phyloP scores from a whole-genome alignment of 2,888 invertebrate species.

The Spilarctia lutea region DNA sequence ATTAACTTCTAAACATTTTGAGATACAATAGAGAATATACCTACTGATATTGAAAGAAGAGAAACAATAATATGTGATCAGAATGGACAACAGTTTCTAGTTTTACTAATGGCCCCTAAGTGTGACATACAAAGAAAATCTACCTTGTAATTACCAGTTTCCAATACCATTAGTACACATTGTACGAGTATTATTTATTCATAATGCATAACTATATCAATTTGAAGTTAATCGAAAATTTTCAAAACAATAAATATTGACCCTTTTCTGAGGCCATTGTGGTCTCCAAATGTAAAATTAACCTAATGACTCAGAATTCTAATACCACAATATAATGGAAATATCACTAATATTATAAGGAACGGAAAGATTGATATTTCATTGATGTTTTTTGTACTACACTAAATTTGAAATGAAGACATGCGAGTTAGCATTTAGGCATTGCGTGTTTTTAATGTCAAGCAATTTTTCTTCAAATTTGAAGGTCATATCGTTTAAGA shows the following conservation, averaged over 20 bases:
- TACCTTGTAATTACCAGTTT: not conserved
- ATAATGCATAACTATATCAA: not conserved
- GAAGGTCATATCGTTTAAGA: conserved; percentile 1
- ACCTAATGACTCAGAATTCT: not conserved
- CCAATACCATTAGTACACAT: not conserved
- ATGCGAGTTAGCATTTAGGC: not conserved
- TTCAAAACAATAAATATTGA: not conserved
- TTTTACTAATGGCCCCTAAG: too few relatives aligned
- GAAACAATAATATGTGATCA: too few relatives aligned
- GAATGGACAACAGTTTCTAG: too few relatives aligned
- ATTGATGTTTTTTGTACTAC: not conserved
- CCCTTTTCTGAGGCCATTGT: not conserved
- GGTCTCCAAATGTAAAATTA: not conserved
- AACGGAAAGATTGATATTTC: not conserved
- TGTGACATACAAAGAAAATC: not conserved
- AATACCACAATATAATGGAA: not conserved
- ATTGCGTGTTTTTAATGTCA: not conserved
- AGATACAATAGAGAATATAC: too few relatives aligned
- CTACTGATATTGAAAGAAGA: too few relatives aligned
- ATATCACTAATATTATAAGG: not conserved
- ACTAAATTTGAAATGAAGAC: not conserved
- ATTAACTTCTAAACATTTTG: too few relatives aligned
- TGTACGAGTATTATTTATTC: conserved; percentile 7
- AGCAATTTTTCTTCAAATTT: not conserved
- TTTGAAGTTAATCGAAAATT: not conserved